Evolutionary conservation across 2,113 vertebrate genomes (phyloP).

Genomic region (Mionectes macconnelli): DNA sequence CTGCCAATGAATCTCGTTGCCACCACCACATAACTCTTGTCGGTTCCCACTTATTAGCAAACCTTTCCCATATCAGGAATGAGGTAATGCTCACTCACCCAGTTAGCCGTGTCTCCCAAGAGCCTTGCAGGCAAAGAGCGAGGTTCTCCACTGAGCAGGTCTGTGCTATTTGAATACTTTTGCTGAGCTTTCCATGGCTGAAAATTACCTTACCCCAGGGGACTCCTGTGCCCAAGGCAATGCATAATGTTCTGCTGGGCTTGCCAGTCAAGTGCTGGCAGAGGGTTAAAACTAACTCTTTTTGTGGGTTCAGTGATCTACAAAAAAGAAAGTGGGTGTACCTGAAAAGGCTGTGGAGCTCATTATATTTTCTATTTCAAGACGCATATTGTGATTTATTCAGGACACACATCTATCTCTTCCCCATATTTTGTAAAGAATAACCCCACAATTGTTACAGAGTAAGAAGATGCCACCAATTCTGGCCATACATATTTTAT

Average conservation of each 20-base stretch:
- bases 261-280: not conserved
- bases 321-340: not conserved
- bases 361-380: not conserved
- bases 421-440: not conserved
- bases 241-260: not conserved
- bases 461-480: not conserved
- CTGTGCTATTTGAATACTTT: conserved; percentile 43
- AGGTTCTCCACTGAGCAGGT: not conserved
- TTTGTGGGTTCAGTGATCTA: not conserved
- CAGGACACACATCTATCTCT: not conserved
- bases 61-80: conserved; percentile 16
- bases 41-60: not conserved
- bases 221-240: not conserved
- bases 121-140: conserved; percentile 1
- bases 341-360: not conserved
- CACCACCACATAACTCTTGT: not conserved
- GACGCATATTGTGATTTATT: not conserved
- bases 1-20: not conserved
- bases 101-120: conserved; percentile 9
- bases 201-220: conserved; percentile 30
- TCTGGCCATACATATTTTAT: not conserved
- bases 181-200: not conserved
- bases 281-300: not conserved
- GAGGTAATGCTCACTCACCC: conserved; percentile 28
- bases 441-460: not conserved